phyloP scores from a whole-genome alignment of 2,888 invertebrate genomes.

The Drosophila paramelanica region DNA sequence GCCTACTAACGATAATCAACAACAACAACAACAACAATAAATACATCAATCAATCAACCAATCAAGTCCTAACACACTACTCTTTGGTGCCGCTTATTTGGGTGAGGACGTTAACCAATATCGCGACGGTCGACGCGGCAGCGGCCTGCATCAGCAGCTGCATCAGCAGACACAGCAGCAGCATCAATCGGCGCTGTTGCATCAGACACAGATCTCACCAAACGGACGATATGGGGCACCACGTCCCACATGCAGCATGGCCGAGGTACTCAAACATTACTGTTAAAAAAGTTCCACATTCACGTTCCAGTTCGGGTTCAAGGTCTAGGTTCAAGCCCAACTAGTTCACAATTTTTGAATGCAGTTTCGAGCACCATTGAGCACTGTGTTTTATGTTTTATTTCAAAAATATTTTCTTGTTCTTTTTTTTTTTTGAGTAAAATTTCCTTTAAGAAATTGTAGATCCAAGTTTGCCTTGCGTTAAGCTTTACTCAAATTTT shows the following conservation, averaged over 20 bases:
- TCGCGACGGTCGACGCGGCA: constrained; percentile 53
- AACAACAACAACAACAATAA: constrained; percentile 47
- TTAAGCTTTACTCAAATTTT: neutral
- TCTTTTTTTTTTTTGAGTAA: neutral
- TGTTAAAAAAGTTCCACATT: neutral
- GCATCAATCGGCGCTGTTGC: constrained; percentile 47
- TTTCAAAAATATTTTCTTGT: neutral
- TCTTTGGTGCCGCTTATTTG: constrained; percentile 84
- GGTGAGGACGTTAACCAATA: constrained; percentile 78
- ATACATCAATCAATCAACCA: constrained; percentile 39
- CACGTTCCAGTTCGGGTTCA: neutral
- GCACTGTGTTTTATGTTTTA: neutral
- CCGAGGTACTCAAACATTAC: constrained; percentile 86
- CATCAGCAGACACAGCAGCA: constrained; percentile 47
- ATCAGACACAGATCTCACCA: constrained; percentile 84
- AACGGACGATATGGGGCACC: constrained; percentile 88
- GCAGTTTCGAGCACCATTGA: constrained; percentile 3
- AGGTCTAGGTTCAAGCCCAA: neutral
- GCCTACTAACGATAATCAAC: constrained; percentile 60
- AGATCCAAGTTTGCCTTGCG: constrained; percentile 39
- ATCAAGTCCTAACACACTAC: constrained; percentile 85
- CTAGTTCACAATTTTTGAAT: neutral
- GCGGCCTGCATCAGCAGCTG: constrained; percentile 45
- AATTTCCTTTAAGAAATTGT: neutral
- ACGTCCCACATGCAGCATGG: constrained; percentile 89